Conservation (phyloP, 1,140 invertebrate genomes). For the Achroia grisella region DNA sequence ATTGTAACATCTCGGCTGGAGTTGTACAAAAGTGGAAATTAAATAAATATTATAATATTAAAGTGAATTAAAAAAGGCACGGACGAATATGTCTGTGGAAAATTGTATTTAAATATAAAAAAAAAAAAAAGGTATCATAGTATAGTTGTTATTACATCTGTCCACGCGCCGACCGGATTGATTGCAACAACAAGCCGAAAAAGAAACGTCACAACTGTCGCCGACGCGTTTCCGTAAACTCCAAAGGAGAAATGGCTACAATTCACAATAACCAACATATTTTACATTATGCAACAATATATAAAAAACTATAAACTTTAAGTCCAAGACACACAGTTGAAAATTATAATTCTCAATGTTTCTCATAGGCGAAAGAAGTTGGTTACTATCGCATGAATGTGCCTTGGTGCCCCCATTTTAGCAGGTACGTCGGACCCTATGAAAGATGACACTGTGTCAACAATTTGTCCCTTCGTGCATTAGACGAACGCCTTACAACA, state of each 20-base stretch:
- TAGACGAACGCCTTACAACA: slow-evolving; percentile 49
- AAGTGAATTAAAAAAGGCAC: too few relatives aligned
- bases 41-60: too few relatives aligned
- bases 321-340: slow-evolving; percentile 25
- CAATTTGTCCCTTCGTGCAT: slow-evolving; percentile 60
- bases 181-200: slow-evolving; percentile 33
- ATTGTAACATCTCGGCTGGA: too few relatives aligned
- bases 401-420: slow-evolving; percentile 22
- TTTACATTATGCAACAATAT: background rate
- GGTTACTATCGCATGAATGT: background rate
- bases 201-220: slow-evolving; percentile 50
- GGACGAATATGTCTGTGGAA: too few relatives aligned
- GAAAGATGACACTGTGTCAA: slow-evolving; percentile 64
- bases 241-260: slow-evolving; percentile 28
- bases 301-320: slow-evolving; percentile 8
- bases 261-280: slow-evolving; percentile 22
- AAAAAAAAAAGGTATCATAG: too few relatives aligned
- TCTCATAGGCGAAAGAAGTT: slow-evolving; percentile 20
- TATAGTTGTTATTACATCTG: slow-evolving; percentile 45
- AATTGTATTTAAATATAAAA: background rate
- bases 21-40: too few relatives aligned
- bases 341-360: slow-evolving; percentile 11
- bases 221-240: slow-evolving; percentile 44
- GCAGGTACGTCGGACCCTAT: slow-evolving; percentile 45
- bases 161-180: slow-evolving; percentile 35